Evolutionary conservation across 2,113 vertebrate genomes (phyloP).

Genomic region (Leuciscus idus): DNA sequence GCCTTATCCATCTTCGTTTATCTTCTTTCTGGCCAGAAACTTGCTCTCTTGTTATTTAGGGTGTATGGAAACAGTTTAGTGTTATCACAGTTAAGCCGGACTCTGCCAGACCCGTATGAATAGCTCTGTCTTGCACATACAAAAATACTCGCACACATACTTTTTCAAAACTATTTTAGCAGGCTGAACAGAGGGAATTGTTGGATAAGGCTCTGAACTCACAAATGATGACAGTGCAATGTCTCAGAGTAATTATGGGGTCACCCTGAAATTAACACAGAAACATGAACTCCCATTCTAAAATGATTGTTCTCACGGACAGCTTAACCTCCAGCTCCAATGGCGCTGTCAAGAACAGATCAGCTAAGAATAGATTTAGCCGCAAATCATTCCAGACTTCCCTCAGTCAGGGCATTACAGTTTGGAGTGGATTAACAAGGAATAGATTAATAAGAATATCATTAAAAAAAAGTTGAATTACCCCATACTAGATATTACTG

Average conservation of each 20-base stretch:
- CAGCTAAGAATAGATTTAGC: conserved; percentile 50
- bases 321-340: conserved; percentile 59
- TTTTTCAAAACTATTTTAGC: conserved; percentile 5
- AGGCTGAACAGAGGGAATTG: conserved; percentile 50
- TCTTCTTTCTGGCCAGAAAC: background rate
- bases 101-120: conserved; percentile 24
- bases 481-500: conserved; percentile 20
- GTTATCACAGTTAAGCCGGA: conserved; percentile 24
- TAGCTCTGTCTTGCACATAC: conserved; percentile 8
- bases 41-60: conserved; percentile 13
- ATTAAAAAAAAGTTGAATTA: conserved; percentile 35
- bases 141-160: background rate
- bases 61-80: conserved; percentile 19
- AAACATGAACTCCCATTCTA: conserved; percentile 56
- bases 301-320: conserved; percentile 61
- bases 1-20: background rate
- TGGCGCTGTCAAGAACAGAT: conserved; percentile 49
- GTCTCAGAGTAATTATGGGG: conserved; percentile 53
- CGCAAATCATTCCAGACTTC: conserved; percentile 44
- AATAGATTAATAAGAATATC: conserved; percentile 48
- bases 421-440: conserved; percentile 43
- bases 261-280: conserved; percentile 58
- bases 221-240: conserved; percentile 46
- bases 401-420: conserved; percentile 30
- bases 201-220: conserved; percentile 49